A percentile compares a stretch with the other conserved stretches of the same genome.
These are phyloP conservation scores for Pseudomugil tenellus DNA, from an alignment of 2,797 vertebrate species.

Conservation along the genomic window DNA sequence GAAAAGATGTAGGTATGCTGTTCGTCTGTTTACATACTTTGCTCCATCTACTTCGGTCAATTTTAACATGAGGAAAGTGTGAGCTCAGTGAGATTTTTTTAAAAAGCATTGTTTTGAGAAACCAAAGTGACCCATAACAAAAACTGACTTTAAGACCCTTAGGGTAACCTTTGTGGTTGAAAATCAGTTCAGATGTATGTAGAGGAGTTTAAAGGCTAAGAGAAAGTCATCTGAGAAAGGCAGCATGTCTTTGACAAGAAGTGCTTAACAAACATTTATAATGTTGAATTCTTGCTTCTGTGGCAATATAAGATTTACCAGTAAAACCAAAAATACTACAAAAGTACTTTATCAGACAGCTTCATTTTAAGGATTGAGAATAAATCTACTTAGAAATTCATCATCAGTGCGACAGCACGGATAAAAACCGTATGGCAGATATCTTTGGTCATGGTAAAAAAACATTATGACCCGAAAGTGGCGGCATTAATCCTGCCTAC, in stretches of 20 bases:
- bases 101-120: not conserved
- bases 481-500: conserved; percentile 71
- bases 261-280: not conserved
- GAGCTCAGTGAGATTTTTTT: not conserved
- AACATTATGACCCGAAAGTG: conserved; percentile 65
- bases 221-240: not conserved
- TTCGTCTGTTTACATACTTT: not conserved
- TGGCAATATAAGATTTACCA: not conserved
- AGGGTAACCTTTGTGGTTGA: not conserved
- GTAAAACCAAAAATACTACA: not conserved
- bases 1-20: not conserved
- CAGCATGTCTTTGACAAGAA: not conserved
- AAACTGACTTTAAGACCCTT: not conserved
- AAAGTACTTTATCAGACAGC: not conserved
- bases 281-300: not conserved
- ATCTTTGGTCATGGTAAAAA: conserved; percentile 28
- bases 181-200: not conserved
- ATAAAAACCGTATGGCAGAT: not conserved
- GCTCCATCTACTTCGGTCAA: not conserved
- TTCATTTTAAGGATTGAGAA: conserved; percentile 14
- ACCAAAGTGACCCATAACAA: not conserved
- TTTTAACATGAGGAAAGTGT: not conserved
- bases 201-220: not conserved
- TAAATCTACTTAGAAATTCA: conserved; percentile 23
- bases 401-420: conserved; percentile 9